These are phyloP conservation scores for Euura lappo DNA, from an alignment of 1,140 invertebrate genomes.

Conservation along the genomic window DNA sequence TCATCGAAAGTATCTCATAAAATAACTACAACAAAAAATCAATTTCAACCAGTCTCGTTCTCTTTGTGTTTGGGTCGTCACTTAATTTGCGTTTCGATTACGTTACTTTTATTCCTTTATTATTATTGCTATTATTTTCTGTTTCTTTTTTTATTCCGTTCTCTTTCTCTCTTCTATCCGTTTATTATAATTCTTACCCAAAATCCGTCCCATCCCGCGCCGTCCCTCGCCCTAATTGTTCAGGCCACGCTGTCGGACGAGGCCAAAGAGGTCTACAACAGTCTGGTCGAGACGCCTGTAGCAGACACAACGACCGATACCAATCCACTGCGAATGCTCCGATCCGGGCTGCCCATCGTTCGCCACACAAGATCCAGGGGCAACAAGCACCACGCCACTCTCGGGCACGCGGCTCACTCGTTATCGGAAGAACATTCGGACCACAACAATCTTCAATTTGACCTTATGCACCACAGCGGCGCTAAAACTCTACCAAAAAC, in stretches of 20 bases:
- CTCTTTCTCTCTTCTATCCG: conserved; percentile 46
- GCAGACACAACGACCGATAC: conserved; percentile 51
- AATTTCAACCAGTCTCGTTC: no score
- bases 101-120: conserved; percentile 30
- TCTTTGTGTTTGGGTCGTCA: conserved; percentile 26
- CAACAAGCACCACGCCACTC: conserved; percentile 60
- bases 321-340: conserved; percentile 78
- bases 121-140: conserved; percentile 41
- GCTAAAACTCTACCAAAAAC: conserved; percentile 52
- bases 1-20: no score
- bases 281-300: conserved; percentile 80
- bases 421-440: conserved; percentile 33
- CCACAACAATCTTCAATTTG: conserved; percentile 40
- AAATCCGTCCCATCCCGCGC: conserved; percentile 10
- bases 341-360: conserved; percentile 68
- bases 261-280: conserved; percentile 90
- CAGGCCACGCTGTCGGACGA: conserved; percentile 81
- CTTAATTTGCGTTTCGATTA: conserved; percentile 26
- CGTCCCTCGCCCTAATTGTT: conserved; percentile 43
- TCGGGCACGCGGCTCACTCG: conserved; percentile 28
- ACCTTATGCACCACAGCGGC: conserved; percentile 46
- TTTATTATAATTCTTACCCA: conserved; percentile 32
- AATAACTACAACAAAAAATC: no score
- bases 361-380: conserved; percentile 63
- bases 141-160: conserved; percentile 49